Conservation (phyloP, 2,797 vertebrate genomes). For the Enteromius viviparus region DNA sequence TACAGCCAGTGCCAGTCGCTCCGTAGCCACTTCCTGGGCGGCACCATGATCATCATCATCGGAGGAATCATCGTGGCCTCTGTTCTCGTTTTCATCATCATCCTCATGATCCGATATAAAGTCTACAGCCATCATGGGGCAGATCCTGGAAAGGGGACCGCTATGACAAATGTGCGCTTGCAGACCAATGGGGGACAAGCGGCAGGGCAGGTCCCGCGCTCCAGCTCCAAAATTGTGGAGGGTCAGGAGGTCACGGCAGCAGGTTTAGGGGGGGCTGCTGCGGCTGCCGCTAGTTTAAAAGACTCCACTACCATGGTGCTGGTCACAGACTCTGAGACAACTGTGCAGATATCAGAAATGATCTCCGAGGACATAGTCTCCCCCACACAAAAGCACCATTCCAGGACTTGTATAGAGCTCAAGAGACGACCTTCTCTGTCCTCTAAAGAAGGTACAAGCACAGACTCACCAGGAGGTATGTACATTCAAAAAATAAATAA, state of each 20-base stretch:
- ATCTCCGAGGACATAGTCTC: slow-evolving; percentile 74
- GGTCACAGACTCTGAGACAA: slow-evolving; percentile 72
- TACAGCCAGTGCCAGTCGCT: slow-evolving; percentile 84
- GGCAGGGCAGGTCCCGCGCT: slow-evolving; percentile 67
- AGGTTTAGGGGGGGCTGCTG: slow-evolving; percentile 41
- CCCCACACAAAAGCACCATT: slow-evolving; percentile 73
- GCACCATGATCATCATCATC: slow-evolving; percentile 96
- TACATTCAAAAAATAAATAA: background rate
- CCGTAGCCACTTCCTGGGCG: slow-evolving; percentile 89
- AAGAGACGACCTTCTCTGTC: slow-evolving; percentile 75
- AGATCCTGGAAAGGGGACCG: slow-evolving; percentile 73
- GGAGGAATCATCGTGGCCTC: slow-evolving; percentile 94
- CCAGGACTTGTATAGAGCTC: slow-evolving; percentile 80
- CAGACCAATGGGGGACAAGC: slow-evolving; percentile 75
- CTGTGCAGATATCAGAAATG: slow-evolving; percentile 64
- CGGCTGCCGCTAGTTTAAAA: slow-evolving; percentile 67
- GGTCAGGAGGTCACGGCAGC: slow-evolving; percentile 73
- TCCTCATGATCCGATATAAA: slow-evolving; percentile 95
- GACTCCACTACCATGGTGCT: slow-evolving; percentile 74
- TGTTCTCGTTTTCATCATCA: slow-evolving; percentile 93
- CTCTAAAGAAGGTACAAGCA: slow-evolving; percentile 75
- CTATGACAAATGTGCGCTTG: slow-evolving; percentile 73
- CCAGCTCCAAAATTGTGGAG: slow-evolving; percentile 79
- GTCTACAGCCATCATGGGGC: slow-evolving; percentile 85
- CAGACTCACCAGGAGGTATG: slow-evolving; percentile 73